Percentiles rank a stretch among this genome's conserved stretches.
phyloP scores from a whole-genome alignment of 2,797 vertebrate genomes.

The Mus minutoides region DNA sequence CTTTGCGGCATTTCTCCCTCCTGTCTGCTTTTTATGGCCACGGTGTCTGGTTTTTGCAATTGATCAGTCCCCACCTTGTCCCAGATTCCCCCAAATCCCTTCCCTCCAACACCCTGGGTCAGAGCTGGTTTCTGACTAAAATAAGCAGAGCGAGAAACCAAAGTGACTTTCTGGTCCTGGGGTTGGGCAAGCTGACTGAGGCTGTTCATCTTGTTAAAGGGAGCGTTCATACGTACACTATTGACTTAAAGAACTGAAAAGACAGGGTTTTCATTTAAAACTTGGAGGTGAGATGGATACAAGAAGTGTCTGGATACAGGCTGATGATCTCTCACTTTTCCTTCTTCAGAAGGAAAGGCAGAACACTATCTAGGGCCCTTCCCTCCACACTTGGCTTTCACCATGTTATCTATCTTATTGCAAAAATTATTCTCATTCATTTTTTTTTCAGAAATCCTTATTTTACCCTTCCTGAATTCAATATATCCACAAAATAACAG shows the following conservation, averaged over 20 bases:
- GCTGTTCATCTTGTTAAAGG: not conserved
- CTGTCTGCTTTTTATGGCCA: conserved; percentile 73
- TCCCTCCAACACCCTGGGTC: conserved; percentile 58
- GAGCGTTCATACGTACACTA: not conserved
- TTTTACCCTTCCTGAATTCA: conserved; percentile 39
- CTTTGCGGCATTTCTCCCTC: conserved; percentile 54
- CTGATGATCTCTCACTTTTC: not conserved
- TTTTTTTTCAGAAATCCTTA: not conserved
- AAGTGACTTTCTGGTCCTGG: not conserved
- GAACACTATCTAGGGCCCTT: fast-evolving
- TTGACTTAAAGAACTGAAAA: not conserved
- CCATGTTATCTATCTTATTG: not conserved
- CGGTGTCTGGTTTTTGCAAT: conserved; percentile 82
- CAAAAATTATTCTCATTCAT: conserved; percentile 13
- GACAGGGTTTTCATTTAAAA: not conserved
- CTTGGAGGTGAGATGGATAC: not conserved
- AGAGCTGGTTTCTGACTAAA: conserved; percentile 73
- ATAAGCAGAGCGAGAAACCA: conserved; percentile 53
- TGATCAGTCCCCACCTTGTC: conserved; percentile 77
- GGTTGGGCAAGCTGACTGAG: not conserved
- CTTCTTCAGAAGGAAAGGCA: not conserved
- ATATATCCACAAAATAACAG: not conserved
- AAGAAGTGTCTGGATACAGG: not conserved
- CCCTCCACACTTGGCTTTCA: not conserved
- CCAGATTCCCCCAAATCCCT: conserved; percentile 1